A percentile compares a stretch with the other conserved stretches of the same genome.
These are phyloP conservation scores for Drosophila equinoxialis DNA, from an alignment of 1,140 invertebrate genomes.

Conservation along the genomic window DNA sequence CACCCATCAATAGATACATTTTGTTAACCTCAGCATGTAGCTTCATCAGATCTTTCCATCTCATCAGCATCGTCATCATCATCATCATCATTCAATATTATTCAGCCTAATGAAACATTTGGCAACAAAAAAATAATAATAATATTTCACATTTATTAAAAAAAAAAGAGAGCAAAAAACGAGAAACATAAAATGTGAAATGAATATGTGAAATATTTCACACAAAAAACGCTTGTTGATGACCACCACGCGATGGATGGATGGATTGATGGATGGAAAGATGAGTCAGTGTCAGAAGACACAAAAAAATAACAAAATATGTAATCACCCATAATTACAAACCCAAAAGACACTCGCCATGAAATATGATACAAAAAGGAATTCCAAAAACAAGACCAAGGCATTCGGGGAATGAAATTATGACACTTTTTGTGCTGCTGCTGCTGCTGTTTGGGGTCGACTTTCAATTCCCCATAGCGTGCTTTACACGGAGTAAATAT, in stretches of 20 bases:
- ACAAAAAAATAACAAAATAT: not conserved
- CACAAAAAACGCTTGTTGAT: constrained; percentile 20
- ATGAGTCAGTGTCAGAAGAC: not conserved
- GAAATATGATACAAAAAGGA: not conserved
- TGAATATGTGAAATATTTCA: constrained; percentile 6
- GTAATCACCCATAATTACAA: constrained; percentile 7
- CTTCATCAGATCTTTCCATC: not conserved
- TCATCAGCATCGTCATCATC: not conserved
- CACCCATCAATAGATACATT: constrained; percentile 33
- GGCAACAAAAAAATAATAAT: constrained; percentile 44
- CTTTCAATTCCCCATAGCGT: too few species aligned
- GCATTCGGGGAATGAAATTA: not conserved
- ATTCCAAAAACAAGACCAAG: not conserved
- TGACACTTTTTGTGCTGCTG: not conserved
- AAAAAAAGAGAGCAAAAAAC: constrained; percentile 15
- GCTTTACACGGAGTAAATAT: too few species aligned
- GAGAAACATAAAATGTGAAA: constrained; percentile 26
- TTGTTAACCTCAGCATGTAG: constrained; percentile 38
- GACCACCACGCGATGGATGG: not conserved
- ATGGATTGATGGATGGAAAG: not conserved
- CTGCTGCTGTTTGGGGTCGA: too few species aligned
- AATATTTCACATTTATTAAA: constrained; percentile 76
- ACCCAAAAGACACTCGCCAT: not conserved
- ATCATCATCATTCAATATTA: not conserved
- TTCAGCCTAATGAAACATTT: constrained; percentile 62